A percentile compares a stretch with the other conserved stretches of the same genome.
These are phyloP conservation scores for Tetheella fluctuosa DNA, from an alignment of 2,888 invertebrate genomes.

Conservation along the genomic window DNA sequence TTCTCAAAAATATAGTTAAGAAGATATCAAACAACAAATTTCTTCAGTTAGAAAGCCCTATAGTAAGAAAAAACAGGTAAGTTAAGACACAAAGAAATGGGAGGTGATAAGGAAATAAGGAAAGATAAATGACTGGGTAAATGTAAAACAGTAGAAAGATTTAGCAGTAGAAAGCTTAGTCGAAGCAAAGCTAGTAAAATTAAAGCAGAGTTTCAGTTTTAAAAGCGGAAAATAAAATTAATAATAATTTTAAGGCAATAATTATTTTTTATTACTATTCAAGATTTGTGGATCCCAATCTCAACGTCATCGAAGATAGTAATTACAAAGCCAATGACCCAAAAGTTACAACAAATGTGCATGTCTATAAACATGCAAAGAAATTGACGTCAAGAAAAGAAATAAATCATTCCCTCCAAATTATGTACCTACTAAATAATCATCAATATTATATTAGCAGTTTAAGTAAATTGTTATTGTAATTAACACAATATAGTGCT, in stretches of 20 bases:
- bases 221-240: background rate
- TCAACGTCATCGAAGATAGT: too few species aligned
- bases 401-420: background rate
- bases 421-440: background rate
- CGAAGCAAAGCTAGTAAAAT: slow-evolving; percentile 48
- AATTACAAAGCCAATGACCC: too few species aligned
- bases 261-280: background rate
- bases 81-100: slow-evolving; percentile 24
- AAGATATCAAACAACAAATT: background rate
- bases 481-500: slow-evolving; percentile 11
- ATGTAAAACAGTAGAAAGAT: background rate
- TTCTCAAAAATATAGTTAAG: background rate
- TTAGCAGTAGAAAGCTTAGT: slow-evolving; percentile 46
- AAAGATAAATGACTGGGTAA: slow-evolving; percentile 16
- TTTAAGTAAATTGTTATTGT: background rate
- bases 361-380: background rate
- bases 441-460: background rate
- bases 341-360: too few species aligned
- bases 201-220: slow-evolving; percentile 37
- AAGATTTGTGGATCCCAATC: background rate
- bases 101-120: slow-evolving; percentile 26
- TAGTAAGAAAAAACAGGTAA: slow-evolving; percentile 17
- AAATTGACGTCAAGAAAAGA: background rate
- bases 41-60: slow-evolving; percentile 15
- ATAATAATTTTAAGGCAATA: background rate